Conservation (phyloP, 2,888 invertebrate genomes). For the Mystacides longicornis region DNA sequence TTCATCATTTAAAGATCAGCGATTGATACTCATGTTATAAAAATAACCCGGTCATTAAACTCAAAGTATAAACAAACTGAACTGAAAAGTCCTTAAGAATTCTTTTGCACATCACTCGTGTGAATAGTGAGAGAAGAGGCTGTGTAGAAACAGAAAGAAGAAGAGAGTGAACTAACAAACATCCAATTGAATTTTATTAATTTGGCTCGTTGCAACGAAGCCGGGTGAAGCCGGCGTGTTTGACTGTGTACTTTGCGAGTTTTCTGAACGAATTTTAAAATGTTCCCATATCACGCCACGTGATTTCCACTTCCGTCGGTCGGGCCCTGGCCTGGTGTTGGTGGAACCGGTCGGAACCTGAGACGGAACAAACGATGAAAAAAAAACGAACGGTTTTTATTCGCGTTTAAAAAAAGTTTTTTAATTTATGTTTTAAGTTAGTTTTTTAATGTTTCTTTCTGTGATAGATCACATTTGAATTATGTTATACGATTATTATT, state of each 20-base stretch:
- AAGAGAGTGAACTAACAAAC: background rate
- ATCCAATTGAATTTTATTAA: background rate
- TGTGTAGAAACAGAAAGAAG: background rate
- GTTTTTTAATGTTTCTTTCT: no score
- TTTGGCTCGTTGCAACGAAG: background rate
- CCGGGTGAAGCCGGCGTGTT: slow-evolving; percentile 6
- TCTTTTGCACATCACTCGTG: no score
- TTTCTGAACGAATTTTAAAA: slow-evolving; percentile 18
- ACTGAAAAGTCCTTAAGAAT: no score
- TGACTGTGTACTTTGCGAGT: slow-evolving; percentile 14
- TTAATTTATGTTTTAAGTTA: no score
- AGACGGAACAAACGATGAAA: background rate
- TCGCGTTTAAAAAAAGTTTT: no score
- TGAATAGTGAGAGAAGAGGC: background rate
- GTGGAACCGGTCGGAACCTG: background rate
- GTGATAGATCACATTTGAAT: no score
- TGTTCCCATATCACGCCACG: slow-evolving; percentile 21
- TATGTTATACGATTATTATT: no score
- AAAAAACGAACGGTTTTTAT: background rate
- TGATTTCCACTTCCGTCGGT: slow-evolving; percentile 12
- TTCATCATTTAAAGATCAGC: no score
- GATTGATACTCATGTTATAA: no score
- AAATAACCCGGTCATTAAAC: no score
- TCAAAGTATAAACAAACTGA: no score
- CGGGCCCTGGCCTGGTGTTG: no score